Evolutionary conservation across 2,888 invertebrate genomes (phyloP), one percentile per base, ranked within the genome.

Genomic region (Cactoblastis cactorum): DNA sequence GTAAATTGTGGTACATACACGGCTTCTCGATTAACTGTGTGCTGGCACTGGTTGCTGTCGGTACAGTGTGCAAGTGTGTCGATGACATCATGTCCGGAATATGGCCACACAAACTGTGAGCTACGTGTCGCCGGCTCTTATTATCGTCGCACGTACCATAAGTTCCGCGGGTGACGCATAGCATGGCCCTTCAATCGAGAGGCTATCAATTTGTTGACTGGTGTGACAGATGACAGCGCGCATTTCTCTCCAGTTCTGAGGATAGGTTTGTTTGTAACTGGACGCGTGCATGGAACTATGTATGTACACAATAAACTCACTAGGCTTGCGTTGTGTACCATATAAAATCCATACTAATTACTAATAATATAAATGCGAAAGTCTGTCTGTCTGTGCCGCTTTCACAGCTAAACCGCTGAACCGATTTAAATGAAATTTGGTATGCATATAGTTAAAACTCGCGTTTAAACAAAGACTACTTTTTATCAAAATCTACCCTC

Each of bases 1-100:
- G 87, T 89, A 89, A 89, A 86, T 83, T 82, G 85, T 82, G 86
- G 85, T 83, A 84, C 77, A 74, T 83, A 86, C 87, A 88, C 83
- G 84, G 84, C 78, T 80, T 74, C 76, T 74, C 83, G 85, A 87
- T 84, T 85, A 86, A 85, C 85, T 82, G 83, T 83, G 81, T 78
- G 81, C 78, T 74, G 69, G 24, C 18, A n/a, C 41, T 69, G 63
- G 61, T 72, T 69, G 68, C 68, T 80, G 83, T 81, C 77, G 72
- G 72, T 78, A 83, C 83, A 81, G 65, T 74, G 74, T 67, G 76
- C 77, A 62, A 76, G 77, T 75, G 80, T 75, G 76, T 67, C 70
- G 81, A 74, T 87, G 87, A 88, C 84, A 82, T 87, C 86, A 88
- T 82, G 82, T 85, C 86, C 86, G 86, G 83, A 78, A 68, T 69